Conservation (phyloP, 2,113 vertebrate species). For the Ciconia maguari region DNA sequence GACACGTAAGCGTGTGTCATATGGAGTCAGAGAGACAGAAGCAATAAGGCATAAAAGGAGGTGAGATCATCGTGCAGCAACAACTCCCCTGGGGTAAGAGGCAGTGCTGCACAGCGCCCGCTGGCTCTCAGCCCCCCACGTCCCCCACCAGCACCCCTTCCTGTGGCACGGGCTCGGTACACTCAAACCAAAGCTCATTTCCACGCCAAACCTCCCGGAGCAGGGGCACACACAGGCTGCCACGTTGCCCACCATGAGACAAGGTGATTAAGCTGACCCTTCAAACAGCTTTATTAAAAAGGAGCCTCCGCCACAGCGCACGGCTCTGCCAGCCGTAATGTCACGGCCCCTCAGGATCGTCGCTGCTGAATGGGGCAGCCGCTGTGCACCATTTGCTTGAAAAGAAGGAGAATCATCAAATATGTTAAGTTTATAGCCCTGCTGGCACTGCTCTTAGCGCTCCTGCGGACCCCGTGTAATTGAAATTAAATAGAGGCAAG, state of each 20-base stretch:
- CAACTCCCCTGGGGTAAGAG: background rate
- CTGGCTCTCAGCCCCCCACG: background rate
- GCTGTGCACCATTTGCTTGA: background rate
- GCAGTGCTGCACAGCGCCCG: background rate
- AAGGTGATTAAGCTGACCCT: background rate
- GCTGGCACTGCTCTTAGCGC: background rate
- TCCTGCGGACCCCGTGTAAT: background rate
- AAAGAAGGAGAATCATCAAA: background rate
- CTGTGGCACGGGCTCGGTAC: accelerated
- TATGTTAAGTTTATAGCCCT: background rate
- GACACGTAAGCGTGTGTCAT: conserved; percentile 53
- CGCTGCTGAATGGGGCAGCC: background rate
- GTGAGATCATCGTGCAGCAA: conserved; percentile 46
- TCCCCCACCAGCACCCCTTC: background rate
- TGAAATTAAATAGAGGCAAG: background rate
- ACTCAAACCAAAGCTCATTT: background rate
- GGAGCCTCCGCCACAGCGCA: accelerated
- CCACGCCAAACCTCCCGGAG: accelerated
- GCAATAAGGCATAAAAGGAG: conserved; percentile 68
- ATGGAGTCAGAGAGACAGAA: conserved; percentile 41
- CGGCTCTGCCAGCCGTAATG: background rate
- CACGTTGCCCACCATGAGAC: accelerated
- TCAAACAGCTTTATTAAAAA: background rate
- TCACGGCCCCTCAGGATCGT: background rate
- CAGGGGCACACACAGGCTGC: background rate